A percentile compares a stretch with the other conserved stretches of the same genome.
phyloP scores from a whole-genome alignment of 2,797 vertebrate genomes.

The Siniperca obscura region DNA sequence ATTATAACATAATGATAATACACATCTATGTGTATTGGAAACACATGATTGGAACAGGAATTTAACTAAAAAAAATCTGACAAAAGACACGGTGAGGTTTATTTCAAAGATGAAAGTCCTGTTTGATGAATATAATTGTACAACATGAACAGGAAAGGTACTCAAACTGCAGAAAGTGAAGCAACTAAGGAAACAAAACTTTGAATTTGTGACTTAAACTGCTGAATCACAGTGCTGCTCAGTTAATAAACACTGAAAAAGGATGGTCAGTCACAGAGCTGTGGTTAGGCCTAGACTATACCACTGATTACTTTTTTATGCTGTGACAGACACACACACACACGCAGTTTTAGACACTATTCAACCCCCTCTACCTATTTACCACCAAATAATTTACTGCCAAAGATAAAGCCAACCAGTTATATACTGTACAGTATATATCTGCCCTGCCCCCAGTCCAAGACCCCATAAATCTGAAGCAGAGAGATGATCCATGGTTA shows the following conservation, averaged over 20 bases:
- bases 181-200: background rate
- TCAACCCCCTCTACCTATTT: background rate
- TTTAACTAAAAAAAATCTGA: background rate
- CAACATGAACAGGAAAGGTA: background rate
- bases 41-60: no score
- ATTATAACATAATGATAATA: no score
- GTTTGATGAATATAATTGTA: slow-evolving; percentile 2
- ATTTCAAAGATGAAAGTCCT: slow-evolving; percentile 26
- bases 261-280: background rate
- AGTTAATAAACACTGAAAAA: slow-evolving; percentile 13
- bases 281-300: slow-evolving; percentile 7
- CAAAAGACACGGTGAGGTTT: background rate
- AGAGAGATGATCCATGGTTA: slow-evolving; percentile 30
- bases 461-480: slow-evolving; percentile 36
- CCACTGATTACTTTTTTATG: slow-evolving; percentile 34
- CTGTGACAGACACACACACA: background rate
- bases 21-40: no score
- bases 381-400: slow-evolving; percentile 34
- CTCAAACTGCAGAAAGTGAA: slow-evolving; percentile 1
- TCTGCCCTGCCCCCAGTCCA: slow-evolving; percentile 9
- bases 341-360: slow-evolving; percentile 6
- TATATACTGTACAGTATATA: slow-evolving; percentile 16
- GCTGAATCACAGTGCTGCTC: background rate
- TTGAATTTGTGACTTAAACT: background rate
- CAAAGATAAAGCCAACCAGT: slow-evolving; percentile 33